These are phyloP conservation scores for Orthonevra nobilis DNA, from an alignment of 2,888 invertebrate species.

Conservation along the genomic window DNA sequence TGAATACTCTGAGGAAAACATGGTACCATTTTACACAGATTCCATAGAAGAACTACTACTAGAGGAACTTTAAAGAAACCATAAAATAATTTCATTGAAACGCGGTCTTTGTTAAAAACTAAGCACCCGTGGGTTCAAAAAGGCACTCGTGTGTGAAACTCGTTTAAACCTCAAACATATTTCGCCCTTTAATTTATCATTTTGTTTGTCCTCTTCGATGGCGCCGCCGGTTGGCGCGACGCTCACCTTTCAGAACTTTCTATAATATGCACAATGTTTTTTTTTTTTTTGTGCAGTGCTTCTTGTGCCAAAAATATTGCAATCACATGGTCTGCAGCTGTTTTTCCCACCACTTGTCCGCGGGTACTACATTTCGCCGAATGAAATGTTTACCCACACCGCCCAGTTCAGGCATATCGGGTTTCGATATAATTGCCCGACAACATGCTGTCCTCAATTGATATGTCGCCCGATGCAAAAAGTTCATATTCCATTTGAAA, in stretches of 20 bases:
- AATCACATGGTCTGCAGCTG: slow-evolving; percentile 65
- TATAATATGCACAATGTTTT: no score
- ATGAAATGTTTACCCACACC: slow-evolving; percentile 36
- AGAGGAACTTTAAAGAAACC: no score
- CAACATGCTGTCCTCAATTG: slow-evolving; percentile 64
- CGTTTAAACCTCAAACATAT: no score
- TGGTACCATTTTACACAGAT: no score
- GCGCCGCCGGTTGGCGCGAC: slow-evolving; percentile 38
- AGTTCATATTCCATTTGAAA: slow-evolving; percentile 36
- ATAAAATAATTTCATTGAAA: no score
- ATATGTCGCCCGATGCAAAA: slow-evolving; percentile 62
- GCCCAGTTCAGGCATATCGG: slow-evolving; percentile 36
- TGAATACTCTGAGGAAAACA: no score
- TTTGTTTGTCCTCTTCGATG: slow-evolving; percentile 14
- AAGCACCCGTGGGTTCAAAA: no score
- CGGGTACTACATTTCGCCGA: slow-evolving; percentile 51
- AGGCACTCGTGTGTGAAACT: no score
- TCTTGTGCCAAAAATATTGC: slow-evolving; percentile 41
- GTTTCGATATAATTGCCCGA: slow-evolving; percentile 66
- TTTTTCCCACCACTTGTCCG: slow-evolving; percentile 52
- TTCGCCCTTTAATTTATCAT: slow-evolving; percentile 32
- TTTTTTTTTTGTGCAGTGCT: slow-evolving; percentile 7
- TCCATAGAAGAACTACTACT: no score
- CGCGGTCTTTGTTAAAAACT: no score
- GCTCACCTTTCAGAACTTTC: neutral